Evolutionary conservation across 2,113 vertebrate genomes (phyloP), one percentile per base, ranked within the genome.

Genomic region (Psittacara wagleri): DNA sequence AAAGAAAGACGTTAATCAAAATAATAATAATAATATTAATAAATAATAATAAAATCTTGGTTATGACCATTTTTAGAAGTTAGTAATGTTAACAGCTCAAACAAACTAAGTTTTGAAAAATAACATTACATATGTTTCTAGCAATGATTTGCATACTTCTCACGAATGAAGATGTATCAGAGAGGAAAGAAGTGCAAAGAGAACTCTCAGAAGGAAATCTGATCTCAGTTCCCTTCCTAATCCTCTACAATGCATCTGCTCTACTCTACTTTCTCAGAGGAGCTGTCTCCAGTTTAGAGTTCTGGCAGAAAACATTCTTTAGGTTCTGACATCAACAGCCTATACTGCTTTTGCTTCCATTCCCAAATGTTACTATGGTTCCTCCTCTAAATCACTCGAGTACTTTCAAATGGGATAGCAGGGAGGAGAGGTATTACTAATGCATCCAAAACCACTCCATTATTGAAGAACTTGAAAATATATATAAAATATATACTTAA

Each of bases 351-450:
- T 51, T 74, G 41, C 59, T 96, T 74, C 46, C 1, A 5, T 54
- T 63, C n/a, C 27, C 27, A 76, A 39, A 73, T 3, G 6, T 66
- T 69, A 20, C 39, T 41, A 7, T 5, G 5, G 44, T 82, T 85
- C 25, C 57, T 51, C 11, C 67, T 66, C 44, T 62, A 57, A 48
- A 48, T n/a, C 44, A 66, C 17, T 8, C 37, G 5, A 80, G 23
- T 83, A 41, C 13, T 73, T 29, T 75, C 25, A 84, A 49, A 66
- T 18, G 35, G 16, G 4, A 3, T 0, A 6, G 0, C 1, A 0
- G 4, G 2, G 4, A 57, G 48, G 19, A 22, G 23, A 41, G 5
- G 33, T 69, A 55, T 4, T 37, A 9, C 33, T 80, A 90, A 73
- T 27, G 29, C 18, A 90, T 18, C 59, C 68, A 88, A 92, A 88